These are phyloP conservation scores for Metallyticus violacea DNA, from an alignment of 2,888 invertebrate genomes.

Conservation along the genomic window DNA sequence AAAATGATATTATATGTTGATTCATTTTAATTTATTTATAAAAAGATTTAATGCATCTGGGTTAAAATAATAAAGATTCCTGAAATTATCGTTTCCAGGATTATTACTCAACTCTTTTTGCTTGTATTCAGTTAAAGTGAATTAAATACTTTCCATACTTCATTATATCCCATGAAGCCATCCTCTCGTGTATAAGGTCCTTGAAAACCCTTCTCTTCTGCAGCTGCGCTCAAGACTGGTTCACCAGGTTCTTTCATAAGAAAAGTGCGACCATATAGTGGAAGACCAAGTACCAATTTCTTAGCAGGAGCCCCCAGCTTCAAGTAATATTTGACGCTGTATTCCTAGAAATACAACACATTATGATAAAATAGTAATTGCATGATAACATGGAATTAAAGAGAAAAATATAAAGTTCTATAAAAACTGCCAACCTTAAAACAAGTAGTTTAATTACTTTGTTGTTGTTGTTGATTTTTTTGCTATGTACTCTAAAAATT, in stretches of 20 bases:
- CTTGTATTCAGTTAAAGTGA: background rate
- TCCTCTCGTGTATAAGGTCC: slow-evolving; percentile 76
- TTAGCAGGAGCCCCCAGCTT: slow-evolving; percentile 68
- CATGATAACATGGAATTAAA: background rate
- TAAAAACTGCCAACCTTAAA: background rate
- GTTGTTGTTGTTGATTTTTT: background rate
- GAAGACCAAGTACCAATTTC: slow-evolving; percentile 78
- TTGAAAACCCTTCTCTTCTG: slow-evolving; percentile 62
- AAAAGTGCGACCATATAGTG: slow-evolving; percentile 82
- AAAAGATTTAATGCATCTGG: too few relatives aligned
- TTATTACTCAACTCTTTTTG: background rate
- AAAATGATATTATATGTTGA: too few relatives aligned
- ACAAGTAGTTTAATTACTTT: background rate
- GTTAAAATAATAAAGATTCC: too few relatives aligned
- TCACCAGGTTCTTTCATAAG: slow-evolving; percentile 47
- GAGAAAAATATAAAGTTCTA: background rate
- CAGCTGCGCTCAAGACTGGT: slow-evolving; percentile 52
- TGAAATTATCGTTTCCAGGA: too few relatives aligned
- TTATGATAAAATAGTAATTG: background rate
- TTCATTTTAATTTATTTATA: too few relatives aligned
- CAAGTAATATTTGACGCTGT: slow-evolving; percentile 70
- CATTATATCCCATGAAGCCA: slow-evolving; percentile 87
- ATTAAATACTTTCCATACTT: slow-evolving; percentile 53
- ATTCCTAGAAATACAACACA: slow-evolving; percentile 20
- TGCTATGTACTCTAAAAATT: background rate